These are phyloP conservation scores for Sinodicranocentrus sp. DNA, from an alignment of 2,888 invertebrate genomes.

Conservation along the genomic window DNA sequence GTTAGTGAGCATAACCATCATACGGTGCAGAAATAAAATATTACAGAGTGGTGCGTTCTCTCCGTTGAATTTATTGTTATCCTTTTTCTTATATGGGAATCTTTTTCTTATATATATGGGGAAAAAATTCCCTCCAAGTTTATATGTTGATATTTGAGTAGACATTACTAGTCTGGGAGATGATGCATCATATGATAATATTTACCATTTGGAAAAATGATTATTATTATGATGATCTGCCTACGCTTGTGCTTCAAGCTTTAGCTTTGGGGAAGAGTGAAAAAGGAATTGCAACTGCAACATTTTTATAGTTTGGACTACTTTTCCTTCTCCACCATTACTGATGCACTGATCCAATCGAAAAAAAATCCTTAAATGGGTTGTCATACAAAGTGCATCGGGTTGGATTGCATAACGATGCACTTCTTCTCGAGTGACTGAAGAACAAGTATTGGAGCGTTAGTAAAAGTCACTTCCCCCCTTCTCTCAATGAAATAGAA, in stretches of 20 bases:
- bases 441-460: constrained; percentile 19
- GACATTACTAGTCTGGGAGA: too few species aligned
- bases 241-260: not conserved
- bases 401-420: constrained; percentile 58
- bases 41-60: too few species aligned
- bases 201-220: not conserved
- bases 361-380: constrained; percentile 41
- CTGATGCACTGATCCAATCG: constrained; percentile 4
- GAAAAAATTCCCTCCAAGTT: too few species aligned
- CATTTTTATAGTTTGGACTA: not conserved
- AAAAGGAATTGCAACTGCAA: not conserved
- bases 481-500: constrained; percentile 31
- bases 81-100: too few species aligned
- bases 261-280: too few species aligned
- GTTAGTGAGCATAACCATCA: not conserved
- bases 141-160: too few species aligned
- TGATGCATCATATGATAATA: constrained; percentile 1
- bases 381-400: constrained; percentile 56
- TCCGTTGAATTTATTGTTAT: too few species aligned
- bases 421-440: constrained; percentile 51
- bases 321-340: not conserved
- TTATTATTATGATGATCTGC: not conserved
- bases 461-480: constrained; percentile 48
- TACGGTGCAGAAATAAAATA: constrained; percentile 11
- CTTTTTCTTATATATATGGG: too few species aligned